Percentiles rank a stretch among this genome's conserved stretches.
Evolutionary conservation across 2,113 vertebrate species (phyloP).

Genomic region (Cephalopterus ornatus): DNA sequence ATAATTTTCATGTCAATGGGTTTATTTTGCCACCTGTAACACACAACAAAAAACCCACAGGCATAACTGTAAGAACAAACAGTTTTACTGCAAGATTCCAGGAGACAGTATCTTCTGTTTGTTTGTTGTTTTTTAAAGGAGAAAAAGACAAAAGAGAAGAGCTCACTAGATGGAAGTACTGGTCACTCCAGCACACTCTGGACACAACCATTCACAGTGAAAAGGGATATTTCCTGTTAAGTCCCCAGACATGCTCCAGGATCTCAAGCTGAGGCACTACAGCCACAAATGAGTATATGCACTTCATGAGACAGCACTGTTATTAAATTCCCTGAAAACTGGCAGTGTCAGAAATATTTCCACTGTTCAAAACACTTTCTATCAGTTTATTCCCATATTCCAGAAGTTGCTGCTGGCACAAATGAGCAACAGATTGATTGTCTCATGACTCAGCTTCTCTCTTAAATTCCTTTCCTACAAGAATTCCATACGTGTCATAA

Average conservation of each 20-base stretch:
- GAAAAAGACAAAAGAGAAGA: not conserved
- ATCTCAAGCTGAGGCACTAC: not conserved
- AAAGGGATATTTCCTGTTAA: not conserved
- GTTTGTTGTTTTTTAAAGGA: not conserved
- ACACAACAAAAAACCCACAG: not conserved
- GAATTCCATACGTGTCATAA: not conserved
- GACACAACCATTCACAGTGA: not conserved
- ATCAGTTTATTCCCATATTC: not conserved
- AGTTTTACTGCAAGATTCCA: not conserved
- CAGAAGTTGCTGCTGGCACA: not conserved
- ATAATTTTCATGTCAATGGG: not conserved
- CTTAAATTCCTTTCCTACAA: not conserved
- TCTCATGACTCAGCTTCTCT: not conserved
- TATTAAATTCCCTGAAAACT: not conserved
- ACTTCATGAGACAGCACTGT: not conserved
- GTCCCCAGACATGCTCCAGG: not conserved
- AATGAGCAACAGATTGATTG: not conserved
- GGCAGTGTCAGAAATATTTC: not conserved
- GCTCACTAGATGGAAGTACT: not conserved
- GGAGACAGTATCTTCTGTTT: not conserved
- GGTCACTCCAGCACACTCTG: not conserved
- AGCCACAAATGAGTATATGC: not conserved
- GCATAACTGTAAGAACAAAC: not conserved
- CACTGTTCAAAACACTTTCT: not conserved
- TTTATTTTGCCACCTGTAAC: not conserved